Conservation (phyloP, 2,888 invertebrate genomes). For the Nipponacmea schrenckii region DNA sequence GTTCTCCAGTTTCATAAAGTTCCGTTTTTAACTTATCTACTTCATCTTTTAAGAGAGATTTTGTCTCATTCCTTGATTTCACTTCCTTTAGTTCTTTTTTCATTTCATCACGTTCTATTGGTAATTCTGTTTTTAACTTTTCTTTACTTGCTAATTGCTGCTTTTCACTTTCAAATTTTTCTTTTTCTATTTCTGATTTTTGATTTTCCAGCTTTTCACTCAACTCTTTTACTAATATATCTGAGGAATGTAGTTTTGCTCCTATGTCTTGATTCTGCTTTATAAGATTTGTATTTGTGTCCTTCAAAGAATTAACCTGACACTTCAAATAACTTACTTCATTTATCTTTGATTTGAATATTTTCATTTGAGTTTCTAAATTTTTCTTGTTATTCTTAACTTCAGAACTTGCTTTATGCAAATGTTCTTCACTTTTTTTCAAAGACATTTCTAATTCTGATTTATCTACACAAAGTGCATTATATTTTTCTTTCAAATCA, state of each 20-base stretch:
- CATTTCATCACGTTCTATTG: constrained; percentile 5
- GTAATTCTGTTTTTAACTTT: constrained; percentile 5
- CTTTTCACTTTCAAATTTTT: no score
- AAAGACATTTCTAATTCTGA: neutral
- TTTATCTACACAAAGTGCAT: neutral
- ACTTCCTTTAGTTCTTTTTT: no score
- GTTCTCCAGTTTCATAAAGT: no score
- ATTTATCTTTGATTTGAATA: constrained; percentile 10
- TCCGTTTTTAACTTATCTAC: no score
- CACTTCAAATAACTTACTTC: constrained; percentile 11
- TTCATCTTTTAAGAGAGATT: no score
- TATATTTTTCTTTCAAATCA: neutral
- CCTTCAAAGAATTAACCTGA: neutral
- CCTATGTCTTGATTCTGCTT: constrained; percentile 6
- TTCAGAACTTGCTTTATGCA: neutral
- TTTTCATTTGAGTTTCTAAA: no score
- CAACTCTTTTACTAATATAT: constrained; percentile 24
- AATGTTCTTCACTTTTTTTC: neutral
- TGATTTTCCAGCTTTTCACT: constrained; percentile 21
- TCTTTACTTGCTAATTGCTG: constrained; percentile 23
- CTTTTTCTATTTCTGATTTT: no score
- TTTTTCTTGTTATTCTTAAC: constrained; percentile 3
- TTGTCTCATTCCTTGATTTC: no score
- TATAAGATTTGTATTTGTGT: neutral
- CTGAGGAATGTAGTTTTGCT: neutral